Conservation (phyloP, 2,113 vertebrate genomes). For the Aegypius monachus region DNA sequence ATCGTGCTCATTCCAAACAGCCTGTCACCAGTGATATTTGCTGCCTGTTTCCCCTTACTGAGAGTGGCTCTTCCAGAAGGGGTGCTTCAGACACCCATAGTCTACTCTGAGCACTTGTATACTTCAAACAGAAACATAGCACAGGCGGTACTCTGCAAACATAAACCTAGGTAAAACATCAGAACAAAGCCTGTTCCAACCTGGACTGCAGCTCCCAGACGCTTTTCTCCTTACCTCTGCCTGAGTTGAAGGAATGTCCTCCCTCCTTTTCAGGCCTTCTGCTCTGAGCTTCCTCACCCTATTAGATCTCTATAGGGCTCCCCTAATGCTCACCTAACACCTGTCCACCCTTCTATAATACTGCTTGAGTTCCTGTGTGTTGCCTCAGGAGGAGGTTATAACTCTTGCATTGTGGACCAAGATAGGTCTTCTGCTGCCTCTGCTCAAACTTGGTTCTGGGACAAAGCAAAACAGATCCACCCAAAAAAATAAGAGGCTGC, state of each 20-base stretch:
- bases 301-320: neutral
- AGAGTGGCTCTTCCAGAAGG: neutral
- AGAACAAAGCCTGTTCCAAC: neutral
- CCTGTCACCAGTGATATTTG: neutral
- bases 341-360: neutral
- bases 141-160: neutral
- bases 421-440: neutral
- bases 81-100: neutral
- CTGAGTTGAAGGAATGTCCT: neutral
- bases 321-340: neutral
- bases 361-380: neutral
- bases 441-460: fast-evolving
- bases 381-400: neutral
- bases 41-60: neutral
- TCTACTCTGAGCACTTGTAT: neutral
- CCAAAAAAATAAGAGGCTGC: neutral
- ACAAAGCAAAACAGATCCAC: neutral
- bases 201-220: neutral
- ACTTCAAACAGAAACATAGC: neutral
- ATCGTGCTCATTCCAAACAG: neutral
- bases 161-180: neutral
- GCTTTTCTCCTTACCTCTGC: neutral
- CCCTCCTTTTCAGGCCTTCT: neutral
- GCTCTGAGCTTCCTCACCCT: neutral
- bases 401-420: neutral